A percentile compares a stretch with the other conserved stretches of the same genome.
phyloP scores from a whole-genome alignment of 2,797 vertebrate genomes.

The Poecilia wingei region DNA sequence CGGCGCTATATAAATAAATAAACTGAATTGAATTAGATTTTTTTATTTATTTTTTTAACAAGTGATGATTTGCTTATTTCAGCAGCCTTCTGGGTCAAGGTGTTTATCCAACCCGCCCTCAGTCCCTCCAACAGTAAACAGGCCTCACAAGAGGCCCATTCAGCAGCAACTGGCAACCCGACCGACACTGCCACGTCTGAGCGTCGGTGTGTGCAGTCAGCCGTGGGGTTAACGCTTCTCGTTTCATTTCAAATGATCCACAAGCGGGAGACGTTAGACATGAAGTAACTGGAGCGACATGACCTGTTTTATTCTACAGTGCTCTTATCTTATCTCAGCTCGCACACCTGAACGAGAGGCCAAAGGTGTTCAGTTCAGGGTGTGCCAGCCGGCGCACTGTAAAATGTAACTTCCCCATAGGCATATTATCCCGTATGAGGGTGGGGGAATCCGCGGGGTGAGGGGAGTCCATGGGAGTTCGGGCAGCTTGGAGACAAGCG shows the following conservation, averaged over 20 bases:
- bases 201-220: slow-evolving; percentile 18
- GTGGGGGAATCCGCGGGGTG: slow-evolving; percentile 27
- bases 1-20: too few species aligned
- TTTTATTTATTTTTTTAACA: background rate
- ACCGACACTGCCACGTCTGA: slow-evolving; percentile 68
- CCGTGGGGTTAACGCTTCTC: slow-evolving; percentile 13
- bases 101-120: slow-evolving; percentile 56
- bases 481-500: slow-evolving; percentile 16
- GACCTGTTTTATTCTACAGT: too few species aligned
- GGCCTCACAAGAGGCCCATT: slow-evolving; percentile 73
- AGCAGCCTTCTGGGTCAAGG: slow-evolving; percentile 17
- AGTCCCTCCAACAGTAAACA: slow-evolving; percentile 42
- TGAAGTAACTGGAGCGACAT: background rate
- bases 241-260: background rate
- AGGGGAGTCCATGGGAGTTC: slow-evolving; percentile 54
- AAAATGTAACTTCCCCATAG: background rate
- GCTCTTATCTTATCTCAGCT: background rate
- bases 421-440: background rate
- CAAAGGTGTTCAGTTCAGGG: slow-evolving; percentile 1
- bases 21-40: too few species aligned
- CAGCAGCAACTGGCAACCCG: slow-evolving; percentile 48
- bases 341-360: background rate
- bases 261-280: background rate
- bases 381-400: slow-evolving; percentile 10
- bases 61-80: slow-evolving; percentile 9